Percentiles rank a stretch among this genome's conserved stretches.
phyloP scores from a whole-genome alignment of 92 coral and sea anemone genomes.

The Siderastrea radians region DNA sequence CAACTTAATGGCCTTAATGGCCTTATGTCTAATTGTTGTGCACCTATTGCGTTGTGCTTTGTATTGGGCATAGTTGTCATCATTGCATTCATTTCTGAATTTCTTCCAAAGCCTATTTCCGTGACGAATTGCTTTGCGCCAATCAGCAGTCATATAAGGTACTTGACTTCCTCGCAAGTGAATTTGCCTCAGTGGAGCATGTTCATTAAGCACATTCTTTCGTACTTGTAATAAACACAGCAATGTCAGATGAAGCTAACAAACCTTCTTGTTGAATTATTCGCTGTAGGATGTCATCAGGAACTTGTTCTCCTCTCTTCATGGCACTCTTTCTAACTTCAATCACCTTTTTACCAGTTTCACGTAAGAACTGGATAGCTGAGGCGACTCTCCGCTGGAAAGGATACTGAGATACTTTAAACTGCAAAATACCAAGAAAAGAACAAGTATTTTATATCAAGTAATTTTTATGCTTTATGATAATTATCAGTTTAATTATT shows the following conservation, averaged over 20 bases:
- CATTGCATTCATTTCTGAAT: background rate
- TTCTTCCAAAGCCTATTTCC: background rate
- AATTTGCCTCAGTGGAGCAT: too few relatives aligned
- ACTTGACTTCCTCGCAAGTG: background rate
- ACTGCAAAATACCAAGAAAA: background rate
- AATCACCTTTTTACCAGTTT: slow-evolving; percentile 78
- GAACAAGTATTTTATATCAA: too few relatives aligned
- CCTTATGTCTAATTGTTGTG: background rate
- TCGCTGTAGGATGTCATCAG: slow-evolving; percentile 76
- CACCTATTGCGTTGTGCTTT: slow-evolving; percentile 36
- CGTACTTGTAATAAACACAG: too few relatives aligned
- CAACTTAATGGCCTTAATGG: slow-evolving; percentile 49
- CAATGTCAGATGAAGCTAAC: background rate
- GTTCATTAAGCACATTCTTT: too few relatives aligned
- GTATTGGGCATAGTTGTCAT: slow-evolving; percentile 16
- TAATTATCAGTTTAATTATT: too few relatives aligned
- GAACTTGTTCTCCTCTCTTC: slow-evolving; percentile 78
- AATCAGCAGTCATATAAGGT: background rate
- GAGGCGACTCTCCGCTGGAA: slow-evolving; percentile 44
- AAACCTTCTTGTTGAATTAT: slow-evolving; percentile 64
- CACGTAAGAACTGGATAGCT: slow-evolving; percentile 75
- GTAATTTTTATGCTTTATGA: too few relatives aligned
- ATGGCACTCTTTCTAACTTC: slow-evolving; percentile 76
- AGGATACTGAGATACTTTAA: slow-evolving; percentile 16
- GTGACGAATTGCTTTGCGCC: background rate